Conservation (phyloP, 2,888 invertebrate genomes). For the Pecten maximus region DNA sequence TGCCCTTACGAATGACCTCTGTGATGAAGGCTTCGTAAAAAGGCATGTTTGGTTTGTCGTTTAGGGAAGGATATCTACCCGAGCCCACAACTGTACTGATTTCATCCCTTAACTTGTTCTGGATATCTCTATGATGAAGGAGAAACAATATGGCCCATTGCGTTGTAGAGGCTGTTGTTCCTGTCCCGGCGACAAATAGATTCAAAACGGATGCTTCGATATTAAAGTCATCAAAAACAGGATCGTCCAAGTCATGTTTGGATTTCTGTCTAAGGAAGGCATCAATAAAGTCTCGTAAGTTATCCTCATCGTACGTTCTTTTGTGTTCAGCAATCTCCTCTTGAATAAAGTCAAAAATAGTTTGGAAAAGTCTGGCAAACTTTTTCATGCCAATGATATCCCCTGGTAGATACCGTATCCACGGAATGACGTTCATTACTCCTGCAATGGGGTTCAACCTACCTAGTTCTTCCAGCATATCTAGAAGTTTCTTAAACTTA, state of each 20-base stretch:
- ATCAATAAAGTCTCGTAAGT: neutral
- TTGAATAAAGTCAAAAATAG: neutral
- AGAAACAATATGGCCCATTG: neutral
- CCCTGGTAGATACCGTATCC: neutral
- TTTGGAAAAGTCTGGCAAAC: neutral
- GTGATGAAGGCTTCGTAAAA: neutral
- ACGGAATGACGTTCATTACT: neutral
- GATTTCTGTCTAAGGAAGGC: neutral
- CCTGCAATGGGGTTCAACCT: neutral
- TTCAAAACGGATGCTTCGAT: neutral
- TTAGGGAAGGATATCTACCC: neutral
- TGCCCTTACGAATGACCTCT: neutral
- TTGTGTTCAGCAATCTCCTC: neutral
- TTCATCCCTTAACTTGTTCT: neutral
- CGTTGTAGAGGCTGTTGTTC: neutral
- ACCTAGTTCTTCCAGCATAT: neutral
- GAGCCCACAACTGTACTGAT: neutral
- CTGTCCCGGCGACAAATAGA: neutral
- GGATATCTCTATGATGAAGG: neutral
- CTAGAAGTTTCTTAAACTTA: neutral
- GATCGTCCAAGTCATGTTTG: neutral
- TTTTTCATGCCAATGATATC: neutral
- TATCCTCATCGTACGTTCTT: neutral
- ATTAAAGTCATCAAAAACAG: neutral
- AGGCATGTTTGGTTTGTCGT: conserved; percentile 9